Base-by-base conservation (phyloP, 1,140 invertebrate genomes). In the Ceratitis capitata region DNA sequence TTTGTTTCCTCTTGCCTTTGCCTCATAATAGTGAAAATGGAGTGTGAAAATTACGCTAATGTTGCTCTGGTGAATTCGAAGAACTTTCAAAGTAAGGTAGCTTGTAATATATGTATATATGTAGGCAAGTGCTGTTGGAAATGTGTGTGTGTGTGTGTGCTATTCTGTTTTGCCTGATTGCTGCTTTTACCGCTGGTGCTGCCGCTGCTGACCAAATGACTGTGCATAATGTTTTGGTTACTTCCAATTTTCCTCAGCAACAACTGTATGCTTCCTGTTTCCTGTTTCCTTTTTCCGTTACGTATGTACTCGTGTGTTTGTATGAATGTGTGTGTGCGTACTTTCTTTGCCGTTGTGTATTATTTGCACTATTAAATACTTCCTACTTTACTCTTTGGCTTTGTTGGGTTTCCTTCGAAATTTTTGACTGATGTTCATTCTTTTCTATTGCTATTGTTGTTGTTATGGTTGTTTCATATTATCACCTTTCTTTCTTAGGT, bases 31-130 rank as follows among this genome's bases (percentile, higher is more conserved):
- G 56, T 23, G 69, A 78, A 78, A 78, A 78, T 78, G 6, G 39
- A 47, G 69, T 78, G 69, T 78, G 69, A 78, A 78, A 78, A 78
- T 78, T 78, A 78, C 69, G n/a, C 69, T 78, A 78, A 78, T 78
- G 69, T 78, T 78, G 39, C 69, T 45, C 69, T 78, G 39, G 69
- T 78, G 69, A 45, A 78, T 78, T 78, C 19, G 23, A 78, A 45
- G 69, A 10, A 23, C 39, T 78, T 45, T 23, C 5, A 61, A 4
- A 56, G n/a, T 19, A 39, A 69, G 14, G 64, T 26, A 39, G 32
- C 5, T 5, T 56, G 5, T 19, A 19, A 61, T 61, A 26, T 61
- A 29, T 26, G 56, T 23, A 23, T 45, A 32, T 19, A 9, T 74
- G 64, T 23, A 23, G 1, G 61, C 29, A 69, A 32, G 3, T 4